These are phyloP conservation scores for Phaenicophaeus curvirostris DNA, from an alignment of 2,797 vertebrate species.

Conservation along the genomic window DNA sequence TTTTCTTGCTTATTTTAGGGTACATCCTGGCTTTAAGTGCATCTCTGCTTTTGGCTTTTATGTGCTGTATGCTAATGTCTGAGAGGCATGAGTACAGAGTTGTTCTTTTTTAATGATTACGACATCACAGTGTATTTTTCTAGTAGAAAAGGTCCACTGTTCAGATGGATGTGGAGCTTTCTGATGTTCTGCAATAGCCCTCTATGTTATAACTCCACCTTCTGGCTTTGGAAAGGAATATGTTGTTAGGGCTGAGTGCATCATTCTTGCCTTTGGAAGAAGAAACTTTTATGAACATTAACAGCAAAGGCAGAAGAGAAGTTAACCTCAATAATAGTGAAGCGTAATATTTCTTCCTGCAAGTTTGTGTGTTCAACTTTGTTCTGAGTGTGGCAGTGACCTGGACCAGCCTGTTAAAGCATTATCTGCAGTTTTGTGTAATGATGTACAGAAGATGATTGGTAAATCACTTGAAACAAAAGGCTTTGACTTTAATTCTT, in stretches of 20 bases:
- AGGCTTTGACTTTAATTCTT: neutral
- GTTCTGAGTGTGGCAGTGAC: accelerated
- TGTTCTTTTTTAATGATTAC: neutral
- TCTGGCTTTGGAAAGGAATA: neutral
- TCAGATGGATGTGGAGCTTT: neutral
- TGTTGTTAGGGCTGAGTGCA: neutral
- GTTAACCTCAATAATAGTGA: neutral
- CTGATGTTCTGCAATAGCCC: neutral
- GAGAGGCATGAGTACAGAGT: neutral
- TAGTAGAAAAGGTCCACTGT: neutral
- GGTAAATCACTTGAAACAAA: neutral
- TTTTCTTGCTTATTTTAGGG: neutral
- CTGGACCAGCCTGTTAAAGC: neutral
- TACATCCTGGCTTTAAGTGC: neutral
- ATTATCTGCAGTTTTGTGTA: neutral
- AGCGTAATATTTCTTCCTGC: neutral
- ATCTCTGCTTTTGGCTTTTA: neutral
- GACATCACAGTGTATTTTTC: neutral
- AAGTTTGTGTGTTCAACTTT: neutral
- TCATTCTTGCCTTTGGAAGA: neutral
- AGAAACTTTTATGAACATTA: neutral
- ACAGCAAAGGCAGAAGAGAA: neutral
- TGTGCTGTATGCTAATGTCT: neutral
- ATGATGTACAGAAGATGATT: neutral
- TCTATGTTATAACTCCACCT: neutral